Conservation (phyloP, 1,140 invertebrate species). For the Trichoplusia ni region DNA sequence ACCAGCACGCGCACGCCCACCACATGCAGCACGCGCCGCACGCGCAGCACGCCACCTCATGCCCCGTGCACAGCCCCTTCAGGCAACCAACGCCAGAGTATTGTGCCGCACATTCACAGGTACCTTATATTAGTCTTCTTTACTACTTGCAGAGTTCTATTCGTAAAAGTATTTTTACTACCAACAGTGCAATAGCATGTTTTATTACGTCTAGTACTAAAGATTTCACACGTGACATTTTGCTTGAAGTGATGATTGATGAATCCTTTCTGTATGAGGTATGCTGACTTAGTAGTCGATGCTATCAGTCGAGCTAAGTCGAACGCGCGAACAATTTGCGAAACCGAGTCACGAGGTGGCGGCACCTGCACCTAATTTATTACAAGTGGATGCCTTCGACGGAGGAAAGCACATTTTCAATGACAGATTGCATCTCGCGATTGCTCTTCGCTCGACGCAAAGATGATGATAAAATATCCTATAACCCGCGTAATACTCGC, state of each 20-base stretch:
- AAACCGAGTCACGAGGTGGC: slow-evolving; percentile 49
- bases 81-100: slow-evolving; percentile 75
- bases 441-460: neutral
- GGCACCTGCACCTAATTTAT: slow-evolving; percentile 62
- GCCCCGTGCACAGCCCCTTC: slow-evolving; percentile 76
- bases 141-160: neutral
- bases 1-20: slow-evolving; percentile 56
- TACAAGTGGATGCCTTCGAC: slow-evolving; percentile 26
- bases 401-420: slow-evolving; percentile 32
- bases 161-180: too few relatives aligned
- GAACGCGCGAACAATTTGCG: slow-evolving; percentile 42
- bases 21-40: slow-evolving; percentile 58
- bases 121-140: slow-evolving; percentile 32
- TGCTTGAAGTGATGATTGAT: neutral
- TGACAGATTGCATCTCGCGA: slow-evolving; percentile 37
- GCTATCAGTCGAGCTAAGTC: slow-evolving; percentile 29
- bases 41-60: too few relatives aligned
- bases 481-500: neutral
- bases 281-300: slow-evolving; percentile 4
- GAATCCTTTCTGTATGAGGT: neutral
- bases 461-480: slow-evolving; percentile 10
- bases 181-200: neutral
- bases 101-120: slow-evolving; percentile 77
- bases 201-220: neutral
- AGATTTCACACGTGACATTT: neutral